Conservation (phyloP, 1,140 invertebrate species). For the Hycleus phaleratus region DNA sequence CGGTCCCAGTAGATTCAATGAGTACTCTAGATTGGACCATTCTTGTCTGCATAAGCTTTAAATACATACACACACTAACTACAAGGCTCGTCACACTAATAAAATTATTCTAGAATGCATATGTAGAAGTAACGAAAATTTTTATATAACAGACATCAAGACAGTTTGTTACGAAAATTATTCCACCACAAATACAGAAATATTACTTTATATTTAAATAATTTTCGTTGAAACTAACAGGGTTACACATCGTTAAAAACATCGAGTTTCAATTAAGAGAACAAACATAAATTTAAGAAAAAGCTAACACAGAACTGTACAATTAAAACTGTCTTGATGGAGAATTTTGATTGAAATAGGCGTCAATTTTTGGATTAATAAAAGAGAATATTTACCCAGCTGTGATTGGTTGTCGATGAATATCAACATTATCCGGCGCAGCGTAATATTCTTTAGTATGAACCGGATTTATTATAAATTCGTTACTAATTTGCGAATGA, state of each 20-base stretch:
- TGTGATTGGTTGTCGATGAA: constrained; percentile 73
- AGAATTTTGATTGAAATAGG: too few species aligned
- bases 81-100: constrained; percentile 6
- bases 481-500: constrained; percentile 42
- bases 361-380: constrained; percentile 15
- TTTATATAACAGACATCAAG: constrained; percentile 3
- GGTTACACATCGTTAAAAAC: too few species aligned
- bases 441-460: constrained; percentile 43
- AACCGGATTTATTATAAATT: constrained; percentile 44
- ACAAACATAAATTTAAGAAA: too few species aligned
- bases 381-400: constrained; percentile 64
- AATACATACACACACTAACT: constrained; percentile 31
- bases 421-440: constrained; percentile 72
- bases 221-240: too few species aligned
- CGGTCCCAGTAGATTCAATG: constrained; percentile 34
- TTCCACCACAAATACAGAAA: too few species aligned
- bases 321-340: constrained; percentile 11
- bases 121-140: neutral
- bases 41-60: constrained; percentile 38
- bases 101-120: neutral
- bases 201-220: too few species aligned
- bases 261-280: too few species aligned
- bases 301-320: neutral
- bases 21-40: constrained; percentile 34
- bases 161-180: constrained; percentile 7